A percentile compares a stretch with the other conserved stretches of the same genome.
These are phyloP conservation scores for Pogonomyrmex barbatus DNA, from an alignment of 1,140 invertebrate genomes.

Conservation along the genomic window DNA sequence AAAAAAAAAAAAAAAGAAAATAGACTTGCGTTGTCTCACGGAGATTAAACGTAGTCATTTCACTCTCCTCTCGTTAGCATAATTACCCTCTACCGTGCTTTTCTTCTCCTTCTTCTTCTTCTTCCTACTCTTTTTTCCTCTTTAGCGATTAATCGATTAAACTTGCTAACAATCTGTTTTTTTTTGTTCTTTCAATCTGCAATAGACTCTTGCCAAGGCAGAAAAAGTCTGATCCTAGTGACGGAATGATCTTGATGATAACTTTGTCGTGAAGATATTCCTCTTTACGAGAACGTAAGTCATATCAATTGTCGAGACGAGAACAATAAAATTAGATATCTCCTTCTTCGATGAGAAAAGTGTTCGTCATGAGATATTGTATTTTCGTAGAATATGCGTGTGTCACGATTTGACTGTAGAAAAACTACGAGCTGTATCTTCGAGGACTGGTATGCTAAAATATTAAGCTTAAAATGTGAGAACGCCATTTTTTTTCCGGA, in stretches of 20 bases:
- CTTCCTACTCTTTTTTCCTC: slow-evolving; percentile 13
- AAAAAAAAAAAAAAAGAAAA: not conserved
- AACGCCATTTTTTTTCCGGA: slow-evolving; percentile 23
- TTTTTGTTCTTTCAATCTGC: slow-evolving; percentile 17
- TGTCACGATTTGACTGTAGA: slow-evolving; percentile 33
- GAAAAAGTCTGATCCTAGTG: slow-evolving; percentile 33
- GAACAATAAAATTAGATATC: slow-evolving; percentile 57
- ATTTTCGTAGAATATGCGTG: slow-evolving; percentile 60
- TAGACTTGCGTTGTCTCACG: slow-evolving; percentile 59
- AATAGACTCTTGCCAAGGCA: not conserved
- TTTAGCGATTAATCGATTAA: slow-evolving; percentile 13
- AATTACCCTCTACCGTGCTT: slow-evolving; percentile 33
- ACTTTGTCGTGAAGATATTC: slow-evolving; percentile 14
- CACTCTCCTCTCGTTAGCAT: slow-evolving; percentile 38
- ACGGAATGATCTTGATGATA: not conserved
- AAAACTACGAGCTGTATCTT: not conserved
- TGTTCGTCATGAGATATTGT: slow-evolving; percentile 22
- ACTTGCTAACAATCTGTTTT: slow-evolving; percentile 29
- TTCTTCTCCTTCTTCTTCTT: slow-evolving; percentile 33
- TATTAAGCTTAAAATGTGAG: slow-evolving; percentile 16
- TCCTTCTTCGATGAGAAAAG: slow-evolving; percentile 10
- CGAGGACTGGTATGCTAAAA: not conserved
- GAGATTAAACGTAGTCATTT: slow-evolving; percentile 33
- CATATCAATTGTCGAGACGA: slow-evolving; percentile 49
- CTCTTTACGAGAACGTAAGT: slow-evolving; percentile 43